These are phyloP conservation scores for Rhagologus leucostigma DNA, from an alignment of 2,113 vertebrate genomes.

Conservation along the genomic window DNA sequence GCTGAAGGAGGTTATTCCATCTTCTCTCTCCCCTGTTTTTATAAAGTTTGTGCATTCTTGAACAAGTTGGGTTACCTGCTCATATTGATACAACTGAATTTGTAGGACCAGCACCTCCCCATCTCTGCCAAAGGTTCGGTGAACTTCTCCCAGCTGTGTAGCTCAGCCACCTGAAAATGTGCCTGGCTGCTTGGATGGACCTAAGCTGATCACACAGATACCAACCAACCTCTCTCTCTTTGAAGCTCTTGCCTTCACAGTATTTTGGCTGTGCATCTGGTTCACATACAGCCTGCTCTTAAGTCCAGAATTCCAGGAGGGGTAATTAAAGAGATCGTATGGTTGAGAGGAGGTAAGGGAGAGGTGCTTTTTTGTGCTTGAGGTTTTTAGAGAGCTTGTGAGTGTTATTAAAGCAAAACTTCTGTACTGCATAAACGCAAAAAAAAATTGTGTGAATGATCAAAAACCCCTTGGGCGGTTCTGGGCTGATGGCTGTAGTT, in stretches of 20 bases:
- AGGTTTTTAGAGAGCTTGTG: background rate
- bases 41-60: background rate
- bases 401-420: background rate
- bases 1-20: background rate
- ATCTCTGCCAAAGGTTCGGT: background rate
- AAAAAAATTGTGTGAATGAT: background rate
- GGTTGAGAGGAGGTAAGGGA: background rate
- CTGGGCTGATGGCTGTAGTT: background rate
- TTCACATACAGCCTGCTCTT: background rate
- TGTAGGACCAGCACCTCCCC: background rate
- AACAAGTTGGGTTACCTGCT: background rate
- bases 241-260: background rate
- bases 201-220: background rate
- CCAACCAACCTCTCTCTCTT: background rate
- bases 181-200: background rate
- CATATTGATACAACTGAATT: background rate
- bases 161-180: background rate
- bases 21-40: background rate
- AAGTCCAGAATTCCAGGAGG: background rate
- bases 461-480: background rate
- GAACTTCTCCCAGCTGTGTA: background rate
- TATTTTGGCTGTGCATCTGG: background rate
- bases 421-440: background rate
- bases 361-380: background rate
- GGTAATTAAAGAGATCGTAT: background rate